phyloP scores from a whole-genome alignment of 2,113 vertebrate species.

The Eudyptes chrysolophus region DNA sequence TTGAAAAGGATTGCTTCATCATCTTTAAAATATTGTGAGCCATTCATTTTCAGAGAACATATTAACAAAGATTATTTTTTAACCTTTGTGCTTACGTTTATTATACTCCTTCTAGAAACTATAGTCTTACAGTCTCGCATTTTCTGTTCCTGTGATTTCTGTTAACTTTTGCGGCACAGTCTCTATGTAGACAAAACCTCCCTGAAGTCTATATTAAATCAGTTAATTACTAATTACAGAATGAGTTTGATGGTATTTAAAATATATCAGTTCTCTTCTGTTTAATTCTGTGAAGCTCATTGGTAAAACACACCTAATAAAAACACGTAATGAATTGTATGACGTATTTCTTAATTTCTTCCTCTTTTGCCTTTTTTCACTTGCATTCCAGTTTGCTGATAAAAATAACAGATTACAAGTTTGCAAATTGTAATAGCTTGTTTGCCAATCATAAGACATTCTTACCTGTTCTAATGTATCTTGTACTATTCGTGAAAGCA shows the following conservation, averaged over 20 bases:
- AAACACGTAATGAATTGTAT: not conserved
- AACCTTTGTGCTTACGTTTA: not conserved
- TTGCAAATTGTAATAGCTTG: not conserved
- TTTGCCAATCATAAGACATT: not conserved
- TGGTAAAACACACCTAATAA: not conserved
- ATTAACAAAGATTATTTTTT: not conserved
- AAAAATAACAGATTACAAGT: not conserved
- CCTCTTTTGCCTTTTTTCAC: not conserved
- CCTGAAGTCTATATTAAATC: not conserved
- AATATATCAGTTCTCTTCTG: not conserved
- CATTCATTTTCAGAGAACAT: not conserved
- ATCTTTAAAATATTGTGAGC: not conserved
- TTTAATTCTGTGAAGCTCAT: not conserved
- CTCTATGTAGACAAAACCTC: not conserved
- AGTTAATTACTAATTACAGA: not conserved
- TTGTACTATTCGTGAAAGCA: not conserved
- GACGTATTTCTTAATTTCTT: not conserved
- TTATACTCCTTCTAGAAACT: not conserved
- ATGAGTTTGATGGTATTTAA: not conserved
- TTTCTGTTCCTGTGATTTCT: not conserved
- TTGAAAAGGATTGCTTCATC: not conserved
- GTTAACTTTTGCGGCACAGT: not conserved
- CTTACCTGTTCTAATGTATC: not conserved
- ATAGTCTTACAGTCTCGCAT: not conserved
- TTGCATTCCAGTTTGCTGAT: not conserved